Evolutionary conservation across 2,797 vertebrate species (phyloP), one percentile per base, ranked within the genome.

Genomic region (Zenarchopterus dispar): DNA sequence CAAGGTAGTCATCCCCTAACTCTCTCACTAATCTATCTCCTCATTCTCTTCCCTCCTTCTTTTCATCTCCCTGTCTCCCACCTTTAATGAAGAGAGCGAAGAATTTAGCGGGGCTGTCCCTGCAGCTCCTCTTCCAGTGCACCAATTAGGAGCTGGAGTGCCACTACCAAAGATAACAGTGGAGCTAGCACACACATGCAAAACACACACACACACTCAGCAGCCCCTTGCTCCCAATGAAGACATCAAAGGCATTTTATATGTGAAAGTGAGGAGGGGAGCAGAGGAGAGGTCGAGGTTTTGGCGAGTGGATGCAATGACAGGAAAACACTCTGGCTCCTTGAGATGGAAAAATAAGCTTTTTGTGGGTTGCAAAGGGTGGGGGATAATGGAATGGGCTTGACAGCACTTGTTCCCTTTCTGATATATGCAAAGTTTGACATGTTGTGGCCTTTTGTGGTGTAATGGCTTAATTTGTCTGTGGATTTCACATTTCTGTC

Each of bases 221-320:
- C 50, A 3, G 43, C 56, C 43, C 51, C 53, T 28, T 16, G 72
- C 47, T 69, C 50, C 31, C 53, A 67, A 43, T 75, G 59, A 69
- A 82, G 78, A 86, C 84, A 88, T 88, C 78, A 88, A 87, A 89
- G 67, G 58, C 65, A 33, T 75, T 77, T 65, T 59, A 62, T 69
- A 33, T 28, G 43, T 68, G 52, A 67, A 74, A 63, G 70, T 68
- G 53, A 56, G 61, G 55, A 70, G 63, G 58, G 61, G 44, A 50
- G 53, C 26, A 51, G 45, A 57, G 58, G 80, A 73, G 50, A 36
- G 55, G 70, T 56, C 23, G 61, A 73, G 49, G 59, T 68, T 74
- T 48, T 19, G 46, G 47, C 75, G 79, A 79, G 72, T 81, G 55
- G 50, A 77, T 56, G 56, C 66, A 75, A 77, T 82, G 68, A 67